Base-by-base conservation (phyloP, 2,113 vertebrate genomes). In the Fukomys damarensis region DNA sequence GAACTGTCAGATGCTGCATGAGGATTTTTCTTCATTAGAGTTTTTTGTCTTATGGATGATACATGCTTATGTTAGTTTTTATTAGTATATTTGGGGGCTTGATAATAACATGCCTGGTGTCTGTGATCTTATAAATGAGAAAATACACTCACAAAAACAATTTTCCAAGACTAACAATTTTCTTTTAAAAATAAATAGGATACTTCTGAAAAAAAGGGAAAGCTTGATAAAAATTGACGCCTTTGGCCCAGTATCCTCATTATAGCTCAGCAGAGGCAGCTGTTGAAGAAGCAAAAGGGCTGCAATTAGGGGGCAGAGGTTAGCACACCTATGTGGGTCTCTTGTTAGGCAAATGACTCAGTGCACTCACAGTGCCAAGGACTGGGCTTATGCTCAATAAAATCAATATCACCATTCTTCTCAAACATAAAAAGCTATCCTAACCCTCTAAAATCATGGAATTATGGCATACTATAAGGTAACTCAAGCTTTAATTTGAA, bases 161-260 rank as follows among this genome's bases (percentile, higher is more conserved):
- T 56, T 92, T 97, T 87, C 92, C 3, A 81, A 93, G 70, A 96
- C 35, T 74, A 95, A 63, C 84, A 56, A 86, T 85, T 93, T 96
- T 89, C 91, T 89, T 96, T 81, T 49, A 82, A 89, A 95, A 89
- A 46, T 68, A 86, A 80, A 22, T 83, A 70, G 81, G 43, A 30
- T 87, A 59, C 30, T 63, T 20, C n/a, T 72, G 52, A 54, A 54
- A 74, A 58, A 83, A 89, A 66, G 74, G 74, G 7, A 93, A 82
- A 43, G 11, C 28, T 66, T 72, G 38, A 68, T 82, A 52, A 94
- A 59, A 79, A 77, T 30, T 92, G 49, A 35, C 72, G 54, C 2
- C 65, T 49, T 91, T 70, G n/a, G 81, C 76, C 54, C 54, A 6
- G 0, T 46, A 5, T 92, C 84, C 91, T 92, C 77, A 5, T 65